Percentiles rank a stretch among this genome's conserved stretches.
phyloP scores from a whole-genome alignment of 2,797 vertebrate species.

The Sebastiscus tertius region DNA sequence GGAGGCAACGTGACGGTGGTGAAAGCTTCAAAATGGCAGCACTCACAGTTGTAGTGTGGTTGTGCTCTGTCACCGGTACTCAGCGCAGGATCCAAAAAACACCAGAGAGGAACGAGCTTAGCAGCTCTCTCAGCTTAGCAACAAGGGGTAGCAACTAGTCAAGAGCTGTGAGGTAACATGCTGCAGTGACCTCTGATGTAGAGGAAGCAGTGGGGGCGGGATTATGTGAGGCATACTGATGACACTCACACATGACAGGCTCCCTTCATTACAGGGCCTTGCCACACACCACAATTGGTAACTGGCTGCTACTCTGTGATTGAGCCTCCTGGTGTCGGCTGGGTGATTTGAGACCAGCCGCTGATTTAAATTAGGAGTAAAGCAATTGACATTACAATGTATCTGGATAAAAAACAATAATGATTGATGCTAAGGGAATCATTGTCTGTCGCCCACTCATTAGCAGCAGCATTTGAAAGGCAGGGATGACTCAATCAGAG shows the following conservation, averaged over 20 bases:
- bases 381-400: not conserved
- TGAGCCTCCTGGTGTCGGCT: not conserved
- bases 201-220: slow-evolving; percentile 57
- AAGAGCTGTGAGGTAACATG: slow-evolving; percentile 64
- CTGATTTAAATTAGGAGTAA: slow-evolving; percentile 39
- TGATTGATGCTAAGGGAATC: not conserved
- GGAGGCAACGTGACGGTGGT: not conserved
- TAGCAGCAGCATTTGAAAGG: slow-evolving; percentile 1
- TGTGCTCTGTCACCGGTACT: slow-evolving; percentile 49
- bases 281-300: slow-evolving; percentile 20
- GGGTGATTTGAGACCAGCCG: not conserved
- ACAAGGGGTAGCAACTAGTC: slow-evolving; percentile 77
- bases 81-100: slow-evolving; percentile 58
- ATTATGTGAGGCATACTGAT: slow-evolving; percentile 63
- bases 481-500: slow-evolving; percentile 23
- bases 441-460: not conserved
- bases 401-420: not conserved
- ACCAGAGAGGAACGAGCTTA: slow-evolving; percentile 62
- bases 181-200: slow-evolving; percentile 72
- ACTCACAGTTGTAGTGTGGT: slow-evolving; percentile 22
- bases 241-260: slow-evolving; percentile 50
- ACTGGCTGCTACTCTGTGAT: slow-evolving; percentile 9
- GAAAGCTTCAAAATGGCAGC: slow-evolving; percentile 66
- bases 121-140: slow-evolving; percentile 77
- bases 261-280: slow-evolving; percentile 29